Evolutionary conservation across 2,113 vertebrate species (phyloP), one percentile per base, ranked within the genome.

Genomic region (Solea senegalensis): DNA sequence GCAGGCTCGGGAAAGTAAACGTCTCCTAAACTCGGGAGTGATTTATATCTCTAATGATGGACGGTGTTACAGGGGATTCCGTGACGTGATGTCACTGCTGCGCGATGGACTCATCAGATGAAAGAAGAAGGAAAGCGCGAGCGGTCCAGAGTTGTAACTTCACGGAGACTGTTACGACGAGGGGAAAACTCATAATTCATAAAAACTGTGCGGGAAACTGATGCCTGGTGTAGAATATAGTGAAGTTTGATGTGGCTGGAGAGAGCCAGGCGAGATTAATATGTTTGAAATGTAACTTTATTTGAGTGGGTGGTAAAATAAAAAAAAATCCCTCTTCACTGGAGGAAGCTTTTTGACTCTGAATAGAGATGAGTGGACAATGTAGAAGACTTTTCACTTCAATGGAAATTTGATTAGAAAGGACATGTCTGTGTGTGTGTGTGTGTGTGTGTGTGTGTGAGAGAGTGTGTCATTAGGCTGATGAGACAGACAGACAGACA

Each of bases 321-420:
- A 78, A 39, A 21, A 49, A n/a, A 7, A 48, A 46, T 80, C 76
- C 62, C 76, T 66, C 50, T 8, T 48, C 14, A 14, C 61, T 28
- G 61, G 68, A 74, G 72, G 64, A 78, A 71, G 83, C 88, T 80
- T 85, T 90, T 83, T 84, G 70, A 88, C 78, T 82, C 66, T 64
- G 72, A 88, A 89, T 89, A 70, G 82, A 77, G 73, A 85, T 90
- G 88, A 90, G 90, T 90, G 85, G 86, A 84, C 83, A 76, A 83
- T 80, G 84, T 69, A 68, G 86, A 90, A 90, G 81, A 84, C 74
- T 85, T 88, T 89, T 88, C 84, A 84, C 88, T 86, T 89, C 74
- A 89, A 84, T 87, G 74, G 83, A 61, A 87, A 88, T 87, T 65
- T 91, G 87, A 90, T 92, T 89, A 89, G 83, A 83, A 83, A 89